Evolutionary conservation across 2,113 vertebrate genomes (phyloP), one percentile per base, ranked within the genome.

Genomic region (Callorhinus ursinus): DNA sequence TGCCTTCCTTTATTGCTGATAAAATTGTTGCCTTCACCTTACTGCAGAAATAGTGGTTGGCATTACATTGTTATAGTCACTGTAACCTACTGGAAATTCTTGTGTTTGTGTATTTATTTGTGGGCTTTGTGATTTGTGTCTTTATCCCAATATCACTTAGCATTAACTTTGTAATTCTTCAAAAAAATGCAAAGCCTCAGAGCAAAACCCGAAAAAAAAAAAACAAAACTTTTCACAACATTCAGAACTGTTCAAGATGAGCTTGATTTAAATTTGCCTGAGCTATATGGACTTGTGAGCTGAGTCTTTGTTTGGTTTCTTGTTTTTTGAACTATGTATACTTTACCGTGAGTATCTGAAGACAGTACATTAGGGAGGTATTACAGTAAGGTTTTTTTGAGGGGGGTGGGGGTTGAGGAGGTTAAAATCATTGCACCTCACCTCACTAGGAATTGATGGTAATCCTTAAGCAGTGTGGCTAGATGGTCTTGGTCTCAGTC

Each of bases 1-100:
- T 97, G 96, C 92, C 46, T 97, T 95, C 69, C 46, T 95, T 93
- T 90, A 82, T 39, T 85, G 18, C 87, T 67, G 72, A 96, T 87
- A 95, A 93, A 31, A 93, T 10, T 39, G 53, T 81, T 94, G 63
- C 39, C 57, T 96, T 96, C 90, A 89, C 92, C 92, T 97, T 67
- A 92, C 39, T 49, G 72, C 33, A 92, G 49, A 97, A 96, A 92
- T 80, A 92, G 74, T 69, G 42, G 26, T 42, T 87, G 42, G 16
- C 57, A 55, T 95, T 93, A 65, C 55, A 57, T 93, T 74, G 39
- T 33, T 74, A 55, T n/a, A 71, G 67, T 88, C 61, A 36, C 39
- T 55, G 26, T 88, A 79, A 33, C 51, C 13, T 83, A 13, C 19
- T 85, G 28, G 42, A 94, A 90, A 86, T 76, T 33, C 88, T 33